Conservation (phyloP, 2,888 invertebrate genomes). For the Allolobophora icterica region DNA sequence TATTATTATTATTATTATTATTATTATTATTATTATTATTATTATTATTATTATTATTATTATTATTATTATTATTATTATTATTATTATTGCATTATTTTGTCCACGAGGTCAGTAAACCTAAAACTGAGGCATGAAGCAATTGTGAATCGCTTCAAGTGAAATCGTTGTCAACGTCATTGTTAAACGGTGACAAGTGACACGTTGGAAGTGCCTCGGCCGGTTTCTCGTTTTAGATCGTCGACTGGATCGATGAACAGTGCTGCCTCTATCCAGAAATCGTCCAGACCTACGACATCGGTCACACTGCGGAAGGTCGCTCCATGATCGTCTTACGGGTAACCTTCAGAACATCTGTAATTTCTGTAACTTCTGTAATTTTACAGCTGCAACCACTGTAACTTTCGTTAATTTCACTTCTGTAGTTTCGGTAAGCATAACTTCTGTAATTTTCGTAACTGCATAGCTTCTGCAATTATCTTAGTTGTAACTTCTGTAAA, state of each 20-base stretch:
- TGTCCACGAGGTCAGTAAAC: too few species aligned
- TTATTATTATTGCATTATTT: too few species aligned
- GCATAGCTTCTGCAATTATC: background rate
- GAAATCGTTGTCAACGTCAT: too few species aligned
- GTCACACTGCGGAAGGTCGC: slow-evolving; percentile 45
- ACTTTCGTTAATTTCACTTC: too few species aligned
- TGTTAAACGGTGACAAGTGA: too few species aligned
- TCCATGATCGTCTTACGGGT: slow-evolving; percentile 62
- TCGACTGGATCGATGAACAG: slow-evolving; percentile 33
- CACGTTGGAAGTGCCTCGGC: background rate
- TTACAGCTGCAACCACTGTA: background rate
- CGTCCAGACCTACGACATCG: slow-evolving; percentile 38
- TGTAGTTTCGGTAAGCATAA: too few species aligned
- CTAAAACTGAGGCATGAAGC: too few species aligned
- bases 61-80: too few species aligned
- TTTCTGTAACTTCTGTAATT: background rate
- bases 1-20: too few species aligned
- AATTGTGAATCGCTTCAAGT: too few species aligned
- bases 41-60: too few species aligned
- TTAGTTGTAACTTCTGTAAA: background rate
- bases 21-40: too few species aligned
- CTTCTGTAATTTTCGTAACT: background rate
- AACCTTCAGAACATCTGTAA: background rate
- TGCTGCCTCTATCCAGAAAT: slow-evolving; percentile 35
- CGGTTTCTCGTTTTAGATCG: slow-evolving; percentile 22